Evolutionary conservation across 2,113 vertebrate species (phyloP).

Genomic region (Menidia beryllina): DNA sequence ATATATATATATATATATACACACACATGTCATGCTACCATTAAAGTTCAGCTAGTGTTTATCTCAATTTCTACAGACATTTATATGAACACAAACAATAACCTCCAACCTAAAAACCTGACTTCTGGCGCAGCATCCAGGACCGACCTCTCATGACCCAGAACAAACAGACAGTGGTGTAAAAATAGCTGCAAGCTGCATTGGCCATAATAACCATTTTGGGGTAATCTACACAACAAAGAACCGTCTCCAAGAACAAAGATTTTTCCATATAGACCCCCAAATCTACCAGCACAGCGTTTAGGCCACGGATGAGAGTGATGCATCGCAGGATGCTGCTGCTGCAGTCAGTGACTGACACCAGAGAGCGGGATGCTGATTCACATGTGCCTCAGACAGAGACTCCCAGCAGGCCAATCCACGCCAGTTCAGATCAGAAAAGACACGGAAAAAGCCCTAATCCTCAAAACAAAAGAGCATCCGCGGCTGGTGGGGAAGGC

Average conservation of each 20-base stretch:
- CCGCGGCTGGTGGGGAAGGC: constrained; percentile 56
- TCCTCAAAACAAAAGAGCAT: constrained; percentile 66
- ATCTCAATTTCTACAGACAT: not conserved
- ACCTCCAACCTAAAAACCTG: constrained; percentile 24
- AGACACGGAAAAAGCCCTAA: constrained; percentile 45
- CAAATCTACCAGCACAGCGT: constrained; percentile 40
- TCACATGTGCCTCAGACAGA: constrained; percentile 49
- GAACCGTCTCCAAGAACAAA: constrained; percentile 29
- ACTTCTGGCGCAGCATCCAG: constrained; percentile 52
- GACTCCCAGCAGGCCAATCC: constrained; percentile 13
- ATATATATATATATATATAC: no score
- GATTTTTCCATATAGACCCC: constrained; percentile 27
- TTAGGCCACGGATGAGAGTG: constrained; percentile 36
- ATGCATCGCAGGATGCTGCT: constrained; percentile 57
- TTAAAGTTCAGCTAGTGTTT: not conserved
- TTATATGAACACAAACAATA: not conserved
- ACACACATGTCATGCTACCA: not conserved
- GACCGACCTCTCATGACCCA: constrained; percentile 60
- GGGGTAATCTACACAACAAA: constrained; percentile 23
- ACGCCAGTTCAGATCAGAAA: constrained; percentile 55
- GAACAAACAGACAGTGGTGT: constrained; percentile 13
- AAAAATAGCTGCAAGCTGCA: constrained; percentile 14
- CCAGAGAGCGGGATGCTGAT: constrained; percentile 45
- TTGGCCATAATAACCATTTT: constrained; percentile 15
- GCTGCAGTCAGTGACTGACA: constrained; percentile 55